These are phyloP conservation scores for Muscina levida DNA, from an alignment of 2,888 invertebrate genomes.

Conservation along the genomic window DNA sequence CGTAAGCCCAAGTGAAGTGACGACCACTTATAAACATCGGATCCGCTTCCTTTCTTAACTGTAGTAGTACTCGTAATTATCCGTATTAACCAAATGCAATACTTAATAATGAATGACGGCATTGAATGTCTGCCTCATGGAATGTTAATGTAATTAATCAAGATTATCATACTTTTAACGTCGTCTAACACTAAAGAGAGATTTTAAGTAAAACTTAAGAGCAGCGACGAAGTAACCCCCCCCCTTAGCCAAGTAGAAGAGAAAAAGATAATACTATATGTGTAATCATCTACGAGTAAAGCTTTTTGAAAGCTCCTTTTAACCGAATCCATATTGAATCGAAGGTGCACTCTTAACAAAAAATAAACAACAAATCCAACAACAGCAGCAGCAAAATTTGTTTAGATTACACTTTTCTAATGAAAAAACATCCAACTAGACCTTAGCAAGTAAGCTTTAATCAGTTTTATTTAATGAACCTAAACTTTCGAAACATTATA, in stretches of 20 bases:
- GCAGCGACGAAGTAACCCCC: background rate
- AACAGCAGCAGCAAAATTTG: too few species aligned
- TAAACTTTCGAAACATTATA: conserved; percentile 52
- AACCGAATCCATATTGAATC: background rate
- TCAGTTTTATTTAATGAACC: conserved; percentile 36
- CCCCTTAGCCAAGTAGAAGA: background rate
- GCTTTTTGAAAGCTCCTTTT: conserved; percentile 48
- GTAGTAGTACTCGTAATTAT: conserved; percentile 28
- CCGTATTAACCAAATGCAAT: conserved; percentile 64
- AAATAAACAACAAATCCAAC: conserved; percentile 5
- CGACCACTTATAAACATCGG: background rate
- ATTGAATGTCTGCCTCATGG: too few species aligned
- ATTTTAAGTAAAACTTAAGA: conserved; percentile 55
- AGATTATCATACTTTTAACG: conserved; percentile 25
- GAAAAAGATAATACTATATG: conserved; percentile 7
- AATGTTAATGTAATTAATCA: conserved; percentile 13
- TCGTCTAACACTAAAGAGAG: conserved; percentile 60
- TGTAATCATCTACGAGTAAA: conserved; percentile 22
- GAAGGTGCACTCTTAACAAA: conserved; percentile 59
- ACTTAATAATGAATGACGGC: conserved; percentile 18
- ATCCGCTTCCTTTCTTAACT: too few species aligned
- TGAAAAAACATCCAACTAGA: background rate
- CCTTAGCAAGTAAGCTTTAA: conserved; percentile 52
- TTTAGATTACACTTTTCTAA: too few species aligned
- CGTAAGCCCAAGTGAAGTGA: conserved; percentile 59